Evolutionary conservation across 2,113 vertebrate genomes (phyloP).

Genomic region (Saccopteryx leptura): DNA sequence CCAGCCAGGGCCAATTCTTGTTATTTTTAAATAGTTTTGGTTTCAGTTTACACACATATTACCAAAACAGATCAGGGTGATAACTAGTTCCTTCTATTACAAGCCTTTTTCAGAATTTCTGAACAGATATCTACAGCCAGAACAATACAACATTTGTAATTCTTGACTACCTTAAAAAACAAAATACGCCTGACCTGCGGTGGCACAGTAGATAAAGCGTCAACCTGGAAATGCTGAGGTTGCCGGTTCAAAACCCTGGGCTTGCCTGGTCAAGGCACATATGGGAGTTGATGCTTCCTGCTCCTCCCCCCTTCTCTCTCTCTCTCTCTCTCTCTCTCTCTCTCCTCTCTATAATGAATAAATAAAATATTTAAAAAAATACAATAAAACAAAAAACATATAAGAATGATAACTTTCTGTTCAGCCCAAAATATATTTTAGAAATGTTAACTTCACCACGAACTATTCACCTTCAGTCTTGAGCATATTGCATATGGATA

Average conservation of each 20-base stretch:
- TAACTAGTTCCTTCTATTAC: neutral
- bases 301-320: too few species aligned
- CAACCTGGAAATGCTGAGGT: too few species aligned
- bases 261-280: too few species aligned
- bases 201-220: too few species aligned
- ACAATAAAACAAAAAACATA: slow-evolving; percentile 24
- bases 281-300: too few species aligned
- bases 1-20: too few species aligned
- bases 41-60: slow-evolving; percentile 7
- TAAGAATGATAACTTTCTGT: slow-evolving; percentile 45
- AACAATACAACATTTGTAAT: slow-evolving; percentile 49
- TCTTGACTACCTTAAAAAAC: slow-evolving; percentile 41
- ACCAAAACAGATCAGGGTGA: neutral
- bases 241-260: too few species aligned
- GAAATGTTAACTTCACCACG: slow-evolving; percentile 65
- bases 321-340: too few species aligned
- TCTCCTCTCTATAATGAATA: too few species aligned
- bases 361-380: too few species aligned
- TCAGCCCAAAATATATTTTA: slow-evolving; percentile 48
- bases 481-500: slow-evolving; percentile 52
- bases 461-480: slow-evolving; percentile 75
- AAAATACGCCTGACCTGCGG: too few species aligned
- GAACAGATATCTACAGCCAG: neutral
- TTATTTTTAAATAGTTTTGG: slow-evolving; percentile 25
- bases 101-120: slow-evolving; percentile 53